A percentile compares a stretch with the other conserved stretches of the same genome.
Conservation (phyloP, 2,113 vertebrate species). For the Tyrannus savana region DNA sequence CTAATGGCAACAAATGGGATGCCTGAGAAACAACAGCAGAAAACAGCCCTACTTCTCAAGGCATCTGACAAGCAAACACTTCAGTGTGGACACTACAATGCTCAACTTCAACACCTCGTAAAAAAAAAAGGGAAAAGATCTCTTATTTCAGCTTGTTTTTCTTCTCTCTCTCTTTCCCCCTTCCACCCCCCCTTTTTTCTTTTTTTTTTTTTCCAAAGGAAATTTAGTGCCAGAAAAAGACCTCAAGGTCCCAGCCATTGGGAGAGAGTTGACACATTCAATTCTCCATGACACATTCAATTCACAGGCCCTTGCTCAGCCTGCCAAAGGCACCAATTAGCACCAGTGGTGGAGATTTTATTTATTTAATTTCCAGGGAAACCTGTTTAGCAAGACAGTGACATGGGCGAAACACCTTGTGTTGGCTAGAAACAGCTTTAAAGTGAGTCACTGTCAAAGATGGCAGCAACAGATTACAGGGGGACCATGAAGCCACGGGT, state of each 20-base stretch:
- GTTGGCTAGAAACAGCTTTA: background rate
- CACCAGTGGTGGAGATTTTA: constrained; percentile 15
- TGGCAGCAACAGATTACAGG: background rate
- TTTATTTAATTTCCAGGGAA: constrained; percentile 57
- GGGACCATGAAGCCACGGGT: background rate
- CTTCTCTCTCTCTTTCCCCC: too few species aligned
- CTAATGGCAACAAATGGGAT: constrained; percentile 7
- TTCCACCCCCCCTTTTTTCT: accelerated
- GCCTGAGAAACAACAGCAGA: background rate
- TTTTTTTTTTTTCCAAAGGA: background rate
- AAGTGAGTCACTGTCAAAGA: background rate
- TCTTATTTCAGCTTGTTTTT: constrained; percentile 23
- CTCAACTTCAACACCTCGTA: constrained; percentile 29
- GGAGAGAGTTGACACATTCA: constrained; percentile 59
- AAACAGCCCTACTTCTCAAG: background rate
- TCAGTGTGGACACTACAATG: background rate
- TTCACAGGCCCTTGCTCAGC: constrained; percentile 35
- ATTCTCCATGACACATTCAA: constrained; percentile 58
- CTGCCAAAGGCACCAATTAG: constrained; percentile 64
- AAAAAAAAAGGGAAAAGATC: constrained; percentile 19
- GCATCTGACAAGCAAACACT: background rate
- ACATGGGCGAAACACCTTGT: background rate
- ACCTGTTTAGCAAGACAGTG: constrained; percentile 20
- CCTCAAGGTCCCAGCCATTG: constrained; percentile 19
- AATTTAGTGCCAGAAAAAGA: constrained; percentile 54